These are phyloP conservation scores for Latheticus oryzae DNA, from an alignment of 2,888 invertebrate genomes.

Conservation along the genomic window DNA sequence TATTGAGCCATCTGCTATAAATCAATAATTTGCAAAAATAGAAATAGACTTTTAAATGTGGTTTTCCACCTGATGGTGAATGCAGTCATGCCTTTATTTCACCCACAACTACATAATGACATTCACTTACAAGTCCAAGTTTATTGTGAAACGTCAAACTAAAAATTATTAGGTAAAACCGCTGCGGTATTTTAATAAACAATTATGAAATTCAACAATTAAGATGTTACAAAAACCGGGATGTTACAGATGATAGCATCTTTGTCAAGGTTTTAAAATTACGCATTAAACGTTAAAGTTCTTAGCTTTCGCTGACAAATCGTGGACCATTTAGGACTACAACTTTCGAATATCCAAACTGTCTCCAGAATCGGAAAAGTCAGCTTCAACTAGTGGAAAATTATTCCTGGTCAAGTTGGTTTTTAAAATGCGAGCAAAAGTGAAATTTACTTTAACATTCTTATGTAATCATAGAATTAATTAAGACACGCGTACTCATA, in stretches of 20 bases:
- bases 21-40: no score
- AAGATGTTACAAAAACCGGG: conserved; percentile 9
- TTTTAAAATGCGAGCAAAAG: conserved; percentile 33
- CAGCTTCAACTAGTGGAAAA: conserved; percentile 6
- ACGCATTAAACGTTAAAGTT: conserved; percentile 15
- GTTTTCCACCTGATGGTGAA: no score
- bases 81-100: no score
- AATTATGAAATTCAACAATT: conserved; percentile 8
- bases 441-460: conserved; percentile 32
- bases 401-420: conserved; percentile 16
- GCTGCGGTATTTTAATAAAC: no score
- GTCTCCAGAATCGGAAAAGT: no score
- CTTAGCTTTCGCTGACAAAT: conserved; percentile 21
- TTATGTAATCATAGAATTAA: conserved; percentile 37
- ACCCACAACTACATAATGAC: conserved; percentile 3
- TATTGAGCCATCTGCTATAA: conserved; percentile 1
- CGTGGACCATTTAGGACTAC: no score
- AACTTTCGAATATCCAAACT: no score
- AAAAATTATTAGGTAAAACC: conserved; percentile 6
- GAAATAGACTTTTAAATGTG: no score
- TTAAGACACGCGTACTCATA: conserved; percentile 15
- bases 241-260: conserved; percentile 22
- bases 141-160: conserved; percentile 9
- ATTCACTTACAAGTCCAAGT: conserved; percentile 21
- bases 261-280: conserved; percentile 24